Evolutionary conservation across 2,888 invertebrate species (phyloP).

Genomic region (Synergus japonicus): DNA sequence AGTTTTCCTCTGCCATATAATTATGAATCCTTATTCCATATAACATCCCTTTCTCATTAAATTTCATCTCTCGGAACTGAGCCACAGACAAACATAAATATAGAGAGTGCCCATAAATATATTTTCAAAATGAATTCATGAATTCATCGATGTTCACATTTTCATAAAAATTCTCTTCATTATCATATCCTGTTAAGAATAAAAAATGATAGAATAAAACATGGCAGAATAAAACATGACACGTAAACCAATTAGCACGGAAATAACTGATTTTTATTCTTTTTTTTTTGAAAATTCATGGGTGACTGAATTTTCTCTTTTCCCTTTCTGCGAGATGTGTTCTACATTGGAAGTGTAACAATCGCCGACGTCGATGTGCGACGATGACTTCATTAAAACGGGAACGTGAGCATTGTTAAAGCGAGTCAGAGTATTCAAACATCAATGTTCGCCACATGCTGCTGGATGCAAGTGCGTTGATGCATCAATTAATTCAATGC

Average conservation of each 20-base stretch:
- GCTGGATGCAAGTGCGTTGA: slow-evolving; percentile 18
- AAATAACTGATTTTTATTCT: neutral
- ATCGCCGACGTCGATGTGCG: slow-evolving; percentile 25
- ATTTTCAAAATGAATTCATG: no score
- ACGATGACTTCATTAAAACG: slow-evolving; percentile 30
- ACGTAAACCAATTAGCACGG: neutral
- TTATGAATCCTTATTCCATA: neutral
- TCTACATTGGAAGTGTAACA: slow-evolving; percentile 10
- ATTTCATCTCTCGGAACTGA: neutral
- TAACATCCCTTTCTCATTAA: neutral
- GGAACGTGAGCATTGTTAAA: slow-evolving; percentile 29
- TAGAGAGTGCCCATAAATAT: no score
- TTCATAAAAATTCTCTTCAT: no score
- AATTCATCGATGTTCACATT: no score
- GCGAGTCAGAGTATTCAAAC: slow-evolving; percentile 31
- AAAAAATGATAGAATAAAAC: neutral
- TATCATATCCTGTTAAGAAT: neutral
- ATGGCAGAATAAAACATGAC: neutral
- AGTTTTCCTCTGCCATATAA: neutral
- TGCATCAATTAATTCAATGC: slow-evolving; percentile 36
- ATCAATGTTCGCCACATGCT: slow-evolving; percentile 17
- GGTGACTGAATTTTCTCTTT: neutral
- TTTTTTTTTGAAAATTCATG: neutral
- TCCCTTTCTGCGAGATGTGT: no score
- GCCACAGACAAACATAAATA: neutral